Base-by-base conservation (phyloP, 1,140 invertebrate genomes). In the Phocides pigmalion region DNA sequence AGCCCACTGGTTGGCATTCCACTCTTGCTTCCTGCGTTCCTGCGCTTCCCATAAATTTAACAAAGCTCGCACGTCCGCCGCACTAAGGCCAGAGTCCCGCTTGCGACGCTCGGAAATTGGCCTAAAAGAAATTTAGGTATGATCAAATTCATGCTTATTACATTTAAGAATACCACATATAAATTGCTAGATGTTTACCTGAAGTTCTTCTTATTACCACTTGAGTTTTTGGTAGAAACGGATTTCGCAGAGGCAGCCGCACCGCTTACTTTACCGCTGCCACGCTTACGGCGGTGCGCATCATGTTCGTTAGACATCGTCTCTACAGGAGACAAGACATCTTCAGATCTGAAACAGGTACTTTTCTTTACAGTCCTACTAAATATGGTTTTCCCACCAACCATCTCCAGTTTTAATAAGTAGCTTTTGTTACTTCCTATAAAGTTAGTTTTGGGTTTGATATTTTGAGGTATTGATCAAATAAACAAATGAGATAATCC, bases 21-120 rank as follows among this genome's bases (percentile, higher is more conserved):
- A 84, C 50, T 92, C 89, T 61, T 91, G 89, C 53, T 90, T 92
- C 39, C 87, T 86, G 15, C 89, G 81, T 58, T 92, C 90, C 67
- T 92, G 89, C 12, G 90, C 88, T 76, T 92, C 91, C 90, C 90
- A 92, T 32, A 92, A 70, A 53, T 90, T 91, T 8, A 92, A 73
- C 3, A 92, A 70, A 50, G 90, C 87, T 66, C 90, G 75, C 3
- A 92, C 86, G 64, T 92, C 91, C 54, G 90, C 87, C 3, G 89
- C 89, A 62, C 89, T 90, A n/a, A 92, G 73, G 17, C 85, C 89
- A 15, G 90, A 92, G 53, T 92, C 90, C 44, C 91, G 74, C 64
- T 92, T 92, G 63, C 87, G 87, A 20, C 89, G 84, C 56, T 89
- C 89, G 12, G 84, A 87, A 41, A 87, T 80, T n/a, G 87, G 81